Conservation (phyloP, 1,140 invertebrate species). For the Leptinotarsa lineolata region DNA sequence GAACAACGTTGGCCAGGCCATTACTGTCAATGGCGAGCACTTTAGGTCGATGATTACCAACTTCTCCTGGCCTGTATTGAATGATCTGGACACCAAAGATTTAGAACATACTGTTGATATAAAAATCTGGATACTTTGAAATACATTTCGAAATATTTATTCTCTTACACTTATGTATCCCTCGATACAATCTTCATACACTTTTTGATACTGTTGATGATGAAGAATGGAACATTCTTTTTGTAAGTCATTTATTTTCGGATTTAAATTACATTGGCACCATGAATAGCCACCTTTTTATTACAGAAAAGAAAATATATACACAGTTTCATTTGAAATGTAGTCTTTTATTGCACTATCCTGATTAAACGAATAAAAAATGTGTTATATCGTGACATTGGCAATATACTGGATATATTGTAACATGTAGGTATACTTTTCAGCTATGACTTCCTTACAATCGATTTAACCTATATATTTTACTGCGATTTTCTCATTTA, state of each 20-base stretch:
- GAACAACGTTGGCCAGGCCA: too few relatives aligned
- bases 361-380: constrained; percentile 23
- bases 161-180: too few relatives aligned
- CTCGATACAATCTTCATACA: too few relatives aligned
- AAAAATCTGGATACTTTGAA: too few relatives aligned
- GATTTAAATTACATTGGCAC: constrained; percentile 29
- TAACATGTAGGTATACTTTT: constrained; percentile 9
- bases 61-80: too few relatives aligned
- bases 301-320: constrained; percentile 26
- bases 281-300: constrained; percentile 23
- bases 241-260: constrained; percentile 7
- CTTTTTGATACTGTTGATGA: too few relatives aligned
- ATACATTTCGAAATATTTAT: too few relatives aligned
- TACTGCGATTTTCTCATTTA: constrained; percentile 8
- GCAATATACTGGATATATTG: neutral
- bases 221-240: neutral
- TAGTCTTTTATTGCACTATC: constrained; percentile 25
- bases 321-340: constrained; percentile 14
- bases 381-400: neutral
- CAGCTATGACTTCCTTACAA: constrained; percentile 1
- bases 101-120: too few relatives aligned
- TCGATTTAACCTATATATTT: neutral
- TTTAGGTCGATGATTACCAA: too few relatives aligned
- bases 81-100: too few relatives aligned
- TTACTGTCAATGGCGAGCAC: too few relatives aligned